phyloP scores from a whole-genome alignment of 1,140 invertebrate genomes.

The Brachionus manjavacas region DNA sequence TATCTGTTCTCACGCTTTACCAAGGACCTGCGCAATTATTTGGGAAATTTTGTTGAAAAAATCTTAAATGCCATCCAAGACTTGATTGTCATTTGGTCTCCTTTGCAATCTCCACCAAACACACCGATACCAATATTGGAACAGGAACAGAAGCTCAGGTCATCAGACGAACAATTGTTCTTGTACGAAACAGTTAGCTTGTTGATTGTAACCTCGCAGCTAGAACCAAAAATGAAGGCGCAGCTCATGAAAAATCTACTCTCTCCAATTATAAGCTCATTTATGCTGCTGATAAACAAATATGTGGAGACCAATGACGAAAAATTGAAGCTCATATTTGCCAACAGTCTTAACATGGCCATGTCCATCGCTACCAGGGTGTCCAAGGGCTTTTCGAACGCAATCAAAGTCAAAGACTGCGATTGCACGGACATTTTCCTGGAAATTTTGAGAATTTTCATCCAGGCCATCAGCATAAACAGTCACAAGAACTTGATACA shows the following conservation, averaged over 20 bases:
- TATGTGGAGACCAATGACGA: conserved; percentile 53
- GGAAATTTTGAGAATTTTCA: conserved; percentile 60
- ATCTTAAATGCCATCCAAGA: conserved; percentile 60
- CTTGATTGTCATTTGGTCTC: conserved; percentile 54
- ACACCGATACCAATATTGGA: conserved; percentile 53
- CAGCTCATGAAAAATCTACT: conserved; percentile 56
- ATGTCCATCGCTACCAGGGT: conserved; percentile 60
- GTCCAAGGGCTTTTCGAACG: conserved; percentile 63
- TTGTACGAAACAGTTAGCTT: conserved; percentile 63
- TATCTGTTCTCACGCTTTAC: conserved; percentile 63
- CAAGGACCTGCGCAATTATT: conserved; percentile 53
- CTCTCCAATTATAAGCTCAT: conserved; percentile 57
- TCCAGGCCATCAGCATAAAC: conserved; percentile 57
- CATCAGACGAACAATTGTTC: conserved; percentile 62
- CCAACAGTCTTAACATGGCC: conserved; percentile 58
- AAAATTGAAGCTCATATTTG: conserved; percentile 52
- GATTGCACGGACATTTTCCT: conserved; percentile 60
- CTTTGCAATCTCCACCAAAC: conserved; percentile 44
- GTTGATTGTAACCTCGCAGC: conserved; percentile 59
- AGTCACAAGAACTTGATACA: conserved; percentile 54
- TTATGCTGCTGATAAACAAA: conserved; percentile 51
- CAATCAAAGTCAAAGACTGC: conserved; percentile 61
- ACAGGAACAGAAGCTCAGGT: conserved; percentile 50
- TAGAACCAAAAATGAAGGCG: conserved; percentile 54
- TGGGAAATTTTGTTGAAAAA: conserved; percentile 60